Evolutionary conservation across 2,888 invertebrate species (phyloP).

Genomic region (Eupithecia dodoneata): DNA sequence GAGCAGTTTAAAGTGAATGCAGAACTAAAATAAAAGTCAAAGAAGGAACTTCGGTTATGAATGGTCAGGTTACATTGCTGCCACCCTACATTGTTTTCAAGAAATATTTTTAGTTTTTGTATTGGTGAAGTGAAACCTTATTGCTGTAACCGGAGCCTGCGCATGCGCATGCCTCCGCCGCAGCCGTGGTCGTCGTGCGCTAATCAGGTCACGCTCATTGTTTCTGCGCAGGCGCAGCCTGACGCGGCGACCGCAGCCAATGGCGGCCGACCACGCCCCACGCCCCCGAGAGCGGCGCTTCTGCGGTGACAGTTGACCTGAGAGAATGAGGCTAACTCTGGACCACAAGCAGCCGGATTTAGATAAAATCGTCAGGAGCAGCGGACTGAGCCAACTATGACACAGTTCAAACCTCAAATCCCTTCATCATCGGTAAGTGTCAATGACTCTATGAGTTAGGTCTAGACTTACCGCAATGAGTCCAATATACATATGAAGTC

Average conservation of each 20-base stretch:
- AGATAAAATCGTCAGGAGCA: background rate
- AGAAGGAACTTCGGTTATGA: background rate
- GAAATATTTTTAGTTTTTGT: background rate
- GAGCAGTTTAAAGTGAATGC: background rate
- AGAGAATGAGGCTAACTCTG: constrained; percentile 19
- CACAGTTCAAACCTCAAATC: background rate
- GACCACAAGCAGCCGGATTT: constrained; percentile 13
- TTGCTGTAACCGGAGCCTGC: constrained; percentile 7
- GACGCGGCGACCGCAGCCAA: constrained; percentile 41
- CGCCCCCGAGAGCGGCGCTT: constrained; percentile 24
- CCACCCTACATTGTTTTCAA: constrained; percentile 7
- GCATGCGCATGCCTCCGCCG: constrained; percentile 12
- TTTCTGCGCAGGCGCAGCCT: constrained; percentile 29
- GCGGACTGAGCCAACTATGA: background rate
- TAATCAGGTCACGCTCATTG: constrained; percentile 43
- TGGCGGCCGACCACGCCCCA: constrained; percentile 48
- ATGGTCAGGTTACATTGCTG: constrained; percentile 1
- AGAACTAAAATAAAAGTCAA: constrained; percentile 1
- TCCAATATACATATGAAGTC: background rate
- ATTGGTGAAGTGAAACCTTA: background rate
- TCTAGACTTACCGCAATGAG: too few relatives aligned
- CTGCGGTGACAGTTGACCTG: constrained; percentile 37
- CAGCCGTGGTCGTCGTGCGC: constrained; percentile 9
- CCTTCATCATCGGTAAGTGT: too few relatives aligned
- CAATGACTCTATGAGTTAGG: too few relatives aligned